These are phyloP conservation scores for Parasteatoda lunata DNA, from an alignment of 2,888 invertebrate species.

Conservation along the genomic window DNA sequence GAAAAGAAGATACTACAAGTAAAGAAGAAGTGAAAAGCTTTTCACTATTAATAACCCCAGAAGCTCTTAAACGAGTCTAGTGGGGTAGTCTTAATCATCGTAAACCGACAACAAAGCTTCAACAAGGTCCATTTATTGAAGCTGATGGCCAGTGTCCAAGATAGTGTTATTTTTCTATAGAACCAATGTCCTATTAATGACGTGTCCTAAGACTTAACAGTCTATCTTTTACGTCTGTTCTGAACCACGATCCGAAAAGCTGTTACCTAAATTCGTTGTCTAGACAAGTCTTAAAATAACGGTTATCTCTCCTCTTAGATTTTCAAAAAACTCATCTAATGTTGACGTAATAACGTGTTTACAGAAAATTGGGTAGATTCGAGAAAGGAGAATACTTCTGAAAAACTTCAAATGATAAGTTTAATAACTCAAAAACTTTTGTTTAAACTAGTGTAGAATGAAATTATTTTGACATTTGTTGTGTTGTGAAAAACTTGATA, in stretches of 20 bases:
- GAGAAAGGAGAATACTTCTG: no score
- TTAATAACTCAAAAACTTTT: no score
- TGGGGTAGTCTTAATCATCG: slow-evolving; percentile 52
- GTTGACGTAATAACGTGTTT: no score
- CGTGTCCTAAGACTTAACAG: slow-evolving; percentile 50
- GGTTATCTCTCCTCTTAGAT: no score
- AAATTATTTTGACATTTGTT: no score
- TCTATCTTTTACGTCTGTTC: slow-evolving; percentile 33
- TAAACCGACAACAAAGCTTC: slow-evolving; percentile 59
- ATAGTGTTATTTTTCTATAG: slow-evolving; percentile 49
- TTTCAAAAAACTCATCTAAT: no score
- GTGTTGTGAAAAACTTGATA: no score
- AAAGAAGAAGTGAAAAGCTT: neutral
- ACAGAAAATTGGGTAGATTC: no score
- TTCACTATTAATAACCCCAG: slow-evolving; percentile 46
- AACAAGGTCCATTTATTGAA: slow-evolving; percentile 44
- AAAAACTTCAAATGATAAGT: no score
- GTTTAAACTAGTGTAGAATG: no score
- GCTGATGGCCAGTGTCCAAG: slow-evolving; percentile 55
- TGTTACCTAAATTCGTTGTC: slow-evolving; percentile 30
- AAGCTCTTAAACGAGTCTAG: slow-evolving; percentile 40
- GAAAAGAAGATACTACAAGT: no score
- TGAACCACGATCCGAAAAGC: slow-evolving; percentile 23
- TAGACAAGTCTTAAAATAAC: no score
- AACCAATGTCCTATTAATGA: slow-evolving; percentile 60